Conservation (phyloP, 2,113 vertebrate genomes). For the Zosterops hypoxanthus region DNA sequence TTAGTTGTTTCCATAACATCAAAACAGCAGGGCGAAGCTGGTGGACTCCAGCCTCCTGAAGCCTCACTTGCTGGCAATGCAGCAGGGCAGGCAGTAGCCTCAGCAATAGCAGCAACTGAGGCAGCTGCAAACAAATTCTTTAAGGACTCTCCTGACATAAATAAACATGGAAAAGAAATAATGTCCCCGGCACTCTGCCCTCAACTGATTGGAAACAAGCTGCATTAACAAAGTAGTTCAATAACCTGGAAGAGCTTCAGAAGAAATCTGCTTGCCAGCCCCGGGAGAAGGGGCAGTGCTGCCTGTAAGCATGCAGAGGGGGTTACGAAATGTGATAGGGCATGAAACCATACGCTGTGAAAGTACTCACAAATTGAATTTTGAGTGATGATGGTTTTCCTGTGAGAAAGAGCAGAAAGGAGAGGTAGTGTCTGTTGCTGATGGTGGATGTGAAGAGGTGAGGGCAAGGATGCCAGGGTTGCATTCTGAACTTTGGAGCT, state of each 20-base stretch:
- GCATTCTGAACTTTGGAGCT: neutral
- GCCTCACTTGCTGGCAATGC: neutral
- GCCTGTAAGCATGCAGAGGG: neutral
- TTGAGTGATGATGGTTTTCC: neutral
- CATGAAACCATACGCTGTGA: neutral
- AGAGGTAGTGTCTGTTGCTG: neutral
- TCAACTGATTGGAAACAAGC: conserved; percentile 44
- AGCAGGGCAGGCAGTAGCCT: neutral
- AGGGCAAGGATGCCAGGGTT: neutral
- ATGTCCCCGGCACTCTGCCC: conserved; percentile 6
- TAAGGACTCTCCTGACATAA: conserved; percentile 42
- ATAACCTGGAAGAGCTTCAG: conserved; percentile 28
- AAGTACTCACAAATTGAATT: neutral
- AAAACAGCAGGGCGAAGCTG: neutral
- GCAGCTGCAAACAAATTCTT: conserved; percentile 34
- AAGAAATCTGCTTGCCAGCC: neutral
- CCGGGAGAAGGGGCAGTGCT: neutral
- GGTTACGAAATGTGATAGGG: neutral
- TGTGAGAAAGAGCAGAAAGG: neutral
- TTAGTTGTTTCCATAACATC: neutral
- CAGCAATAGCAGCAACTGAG: neutral
- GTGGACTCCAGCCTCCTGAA: neutral
- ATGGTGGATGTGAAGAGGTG: neutral
- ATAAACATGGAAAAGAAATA: conserved; percentile 48
- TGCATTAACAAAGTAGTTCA: conserved; percentile 31